phyloP scores from a whole-genome alignment of 2,888 invertebrate species.

The Urechis unicinctus region DNA sequence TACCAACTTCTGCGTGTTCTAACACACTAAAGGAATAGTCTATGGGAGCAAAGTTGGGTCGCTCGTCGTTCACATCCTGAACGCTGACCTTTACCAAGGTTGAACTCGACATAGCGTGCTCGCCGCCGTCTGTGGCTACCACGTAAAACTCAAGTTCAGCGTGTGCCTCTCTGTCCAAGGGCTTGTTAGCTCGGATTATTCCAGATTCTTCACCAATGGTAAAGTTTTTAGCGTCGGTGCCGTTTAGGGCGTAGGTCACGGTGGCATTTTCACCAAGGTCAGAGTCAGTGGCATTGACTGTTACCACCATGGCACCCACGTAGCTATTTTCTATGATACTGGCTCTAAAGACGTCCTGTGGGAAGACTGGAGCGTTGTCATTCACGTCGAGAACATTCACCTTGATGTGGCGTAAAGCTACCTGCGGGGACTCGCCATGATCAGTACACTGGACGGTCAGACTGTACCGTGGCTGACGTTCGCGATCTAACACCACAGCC shows the following conservation, averaged over 20 bases:
- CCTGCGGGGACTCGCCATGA: constrained; percentile 9
- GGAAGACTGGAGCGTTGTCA: constrained; percentile 17
- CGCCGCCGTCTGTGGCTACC: constrained; percentile 17
- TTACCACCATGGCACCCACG: constrained; percentile 11
- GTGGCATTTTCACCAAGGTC: constrained; percentile 15
- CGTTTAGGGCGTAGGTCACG: constrained; percentile 29
- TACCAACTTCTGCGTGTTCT: constrained; percentile 45
- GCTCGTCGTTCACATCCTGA: constrained; percentile 20
- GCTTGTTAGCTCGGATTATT: constrained; percentile 68
- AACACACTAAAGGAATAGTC: constrained; percentile 15
- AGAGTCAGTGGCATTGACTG: constrained; percentile 18
- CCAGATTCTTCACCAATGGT: constrained; percentile 71
- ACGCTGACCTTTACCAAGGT: constrained; percentile 13
- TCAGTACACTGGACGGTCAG: constrained; percentile 16
- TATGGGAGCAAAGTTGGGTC: constrained; percentile 13
- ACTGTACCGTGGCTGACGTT: constrained; percentile 11
- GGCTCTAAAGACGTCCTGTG: constrained; percentile 8
- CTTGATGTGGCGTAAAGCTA: constrained; percentile 4
- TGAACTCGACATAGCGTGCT: constrained; percentile 11
- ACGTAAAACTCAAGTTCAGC: constrained; percentile 71
- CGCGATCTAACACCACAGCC: constrained; percentile 14
- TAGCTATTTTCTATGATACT: constrained; percentile 20
- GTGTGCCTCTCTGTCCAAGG: constrained; percentile 82
- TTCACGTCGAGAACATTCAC: constrained; percentile 16
- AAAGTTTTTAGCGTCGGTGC: constrained; percentile 69